Base-by-base conservation (phyloP, 2,888 invertebrate genomes). In the Brenthis hecate region DNA sequence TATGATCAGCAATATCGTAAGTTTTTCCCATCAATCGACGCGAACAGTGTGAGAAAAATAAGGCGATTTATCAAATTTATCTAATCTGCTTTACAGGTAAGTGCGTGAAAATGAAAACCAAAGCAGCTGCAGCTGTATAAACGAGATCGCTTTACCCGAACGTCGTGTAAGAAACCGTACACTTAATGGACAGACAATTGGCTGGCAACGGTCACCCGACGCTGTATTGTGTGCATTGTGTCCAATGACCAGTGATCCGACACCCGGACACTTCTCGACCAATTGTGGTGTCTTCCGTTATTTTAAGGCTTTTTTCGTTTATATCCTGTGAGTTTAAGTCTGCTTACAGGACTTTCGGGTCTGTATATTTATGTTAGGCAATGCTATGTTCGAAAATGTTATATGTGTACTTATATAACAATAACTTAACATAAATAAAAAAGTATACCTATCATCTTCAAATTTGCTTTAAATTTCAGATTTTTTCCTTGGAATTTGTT, bases 121-220 rank as follows among this genome's bases (percentile, higher is more conserved):
- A 43, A 43, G 8, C 3, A 2, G 36, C 36, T 11, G 8, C 3
- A 8, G 36, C 36, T 11, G 36, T 43, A 36, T 36, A 43, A 50
- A 54, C 23, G 11, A 56, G 16, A 5, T 43, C 36, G 2, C 11
- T 60, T 28, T 48, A 28, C 48, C 50, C 48, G 8, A 60, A 23
- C 50, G 60, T 60, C 60, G 13, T 50, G n/a, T 50, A 50, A 50
- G 56, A 14, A 56, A 56, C 13, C 28, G 58, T 28, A 63, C 19
- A 56, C 63, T 62, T 58, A 68, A 72, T 66, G 47, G 55, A 48
- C 60, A 23, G 65, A 73, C 75, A 75, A 75, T 75, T 58, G 73
- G 43, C 55, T 62, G 64, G 69, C 74, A 72, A 69, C 73, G 66
- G 73, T 64, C 75, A 69, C 58, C 70, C 71, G 72, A 72, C 50